phyloP scores from a whole-genome alignment of 2,113 vertebrate genomes.

The Lepus timidus region DNA sequence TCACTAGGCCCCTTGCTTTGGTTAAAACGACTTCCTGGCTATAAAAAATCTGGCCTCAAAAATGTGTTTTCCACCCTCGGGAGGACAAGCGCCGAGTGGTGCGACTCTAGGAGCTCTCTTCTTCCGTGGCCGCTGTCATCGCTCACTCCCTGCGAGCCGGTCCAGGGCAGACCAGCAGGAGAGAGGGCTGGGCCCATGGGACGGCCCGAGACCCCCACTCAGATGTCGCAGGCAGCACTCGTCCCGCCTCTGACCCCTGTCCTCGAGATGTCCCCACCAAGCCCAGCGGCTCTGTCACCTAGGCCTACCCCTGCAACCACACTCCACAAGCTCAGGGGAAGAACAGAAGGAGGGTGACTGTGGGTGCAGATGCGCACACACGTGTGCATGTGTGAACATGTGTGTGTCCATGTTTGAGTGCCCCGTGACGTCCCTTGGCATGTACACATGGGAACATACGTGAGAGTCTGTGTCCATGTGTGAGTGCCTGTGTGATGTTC shows the following conservation, averaged over 20 bases:
- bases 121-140: neutral
- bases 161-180: neutral
- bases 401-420: accelerated
- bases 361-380: neutral
- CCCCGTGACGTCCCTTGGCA: accelerated
- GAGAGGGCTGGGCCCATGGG: neutral
- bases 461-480: no score
- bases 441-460: no score
- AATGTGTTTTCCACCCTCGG: constrained; percentile 67
- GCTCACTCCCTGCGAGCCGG: neutral
- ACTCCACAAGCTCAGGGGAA: neutral
- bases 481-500: no score
- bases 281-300: neutral
- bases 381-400: no score
- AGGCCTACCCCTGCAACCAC: neutral
- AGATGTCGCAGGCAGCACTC: neutral
- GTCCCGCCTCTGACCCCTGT: neutral
- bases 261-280: neutral
- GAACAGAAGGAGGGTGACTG: neutral
- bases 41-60: constrained; percentile 66
- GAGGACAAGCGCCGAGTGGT: neutral
- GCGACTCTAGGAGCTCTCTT: neutral
- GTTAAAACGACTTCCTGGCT: constrained; percentile 59
- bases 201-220: neutral
- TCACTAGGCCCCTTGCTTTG: constrained; percentile 45